phyloP scores from a whole-genome alignment of 2,888 invertebrate genomes.

The Agapostemon virescens region DNA sequence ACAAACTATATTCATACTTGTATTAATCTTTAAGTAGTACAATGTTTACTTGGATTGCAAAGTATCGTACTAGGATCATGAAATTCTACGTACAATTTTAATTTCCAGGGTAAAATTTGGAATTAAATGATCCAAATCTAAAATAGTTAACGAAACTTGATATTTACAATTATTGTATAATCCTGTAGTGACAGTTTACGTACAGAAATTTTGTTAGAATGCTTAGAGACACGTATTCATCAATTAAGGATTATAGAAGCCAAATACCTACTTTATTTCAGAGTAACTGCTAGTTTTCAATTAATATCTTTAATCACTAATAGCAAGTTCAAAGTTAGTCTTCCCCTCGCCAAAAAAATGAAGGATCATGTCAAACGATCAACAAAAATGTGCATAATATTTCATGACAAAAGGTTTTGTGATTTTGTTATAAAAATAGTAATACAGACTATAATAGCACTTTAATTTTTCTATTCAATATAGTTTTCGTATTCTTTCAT shows the following conservation, averaged over 20 bases:
- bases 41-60: too few relatives aligned
- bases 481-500: too few relatives aligned
- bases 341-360: neutral
- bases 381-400: neutral
- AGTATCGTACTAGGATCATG: too few relatives aligned
- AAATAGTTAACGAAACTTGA: neutral
- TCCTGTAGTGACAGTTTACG: neutral
- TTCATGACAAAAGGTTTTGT: neutral
- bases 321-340: neutral
- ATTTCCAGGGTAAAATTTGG: too few relatives aligned
- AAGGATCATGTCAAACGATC: neutral
- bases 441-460: too few relatives aligned
- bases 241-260: neutral
- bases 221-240: too few relatives aligned
- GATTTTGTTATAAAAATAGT: neutral
- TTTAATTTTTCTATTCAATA: too few relatives aligned
- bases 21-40: too few relatives aligned
- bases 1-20: neutral
- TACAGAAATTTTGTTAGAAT: too few relatives aligned
- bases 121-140: too few relatives aligned
- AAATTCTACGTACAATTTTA: too few relatives aligned
- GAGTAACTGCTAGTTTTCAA: neutral
- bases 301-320: neutral
- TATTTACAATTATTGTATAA: neutral
- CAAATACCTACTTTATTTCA: neutral